A percentile compares a stretch with the other conserved stretches of the same genome.
Evolutionary conservation across 2,888 invertebrate species (phyloP).

Genomic region (Slavum lentiscoides): DNA sequence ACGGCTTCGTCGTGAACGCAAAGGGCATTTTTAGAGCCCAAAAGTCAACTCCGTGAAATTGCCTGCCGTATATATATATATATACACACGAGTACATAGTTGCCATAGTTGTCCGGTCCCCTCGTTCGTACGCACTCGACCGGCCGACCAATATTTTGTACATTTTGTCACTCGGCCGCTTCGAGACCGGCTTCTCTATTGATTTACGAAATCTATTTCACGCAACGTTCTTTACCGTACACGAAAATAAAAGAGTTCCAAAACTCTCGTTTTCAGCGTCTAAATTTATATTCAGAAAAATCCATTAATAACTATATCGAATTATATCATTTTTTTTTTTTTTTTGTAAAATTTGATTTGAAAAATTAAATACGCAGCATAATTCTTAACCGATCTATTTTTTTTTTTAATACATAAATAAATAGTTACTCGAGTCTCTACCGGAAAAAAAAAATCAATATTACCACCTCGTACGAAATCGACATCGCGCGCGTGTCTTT

Average conservation of each 20-base stretch:
- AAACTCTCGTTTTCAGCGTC: background rate
- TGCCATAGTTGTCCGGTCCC: background rate
- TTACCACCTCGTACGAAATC: too few species aligned
- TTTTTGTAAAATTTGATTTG: background rate
- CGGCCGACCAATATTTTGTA: slow-evolving; percentile 22
- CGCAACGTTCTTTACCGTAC: background rate
- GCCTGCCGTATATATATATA: background rate
- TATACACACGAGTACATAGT: too few species aligned
- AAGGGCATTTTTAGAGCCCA: slow-evolving; percentile 36
- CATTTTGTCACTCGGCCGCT: slow-evolving; percentile 38
- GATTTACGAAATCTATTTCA: slow-evolving; percentile 32
- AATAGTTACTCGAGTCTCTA: too few species aligned
- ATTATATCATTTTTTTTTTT: background rate
- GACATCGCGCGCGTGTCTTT: too few species aligned
- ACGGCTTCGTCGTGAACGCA: slow-evolving; percentile 18
- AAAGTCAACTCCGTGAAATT: slow-evolving; percentile 51
- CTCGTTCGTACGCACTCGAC: background rate
- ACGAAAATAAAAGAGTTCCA: background rate
- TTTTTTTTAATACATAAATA: too few species aligned
- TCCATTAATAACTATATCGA: background rate
- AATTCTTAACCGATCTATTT: too few species aligned
- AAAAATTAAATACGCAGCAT: background rate
- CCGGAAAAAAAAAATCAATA: too few species aligned
- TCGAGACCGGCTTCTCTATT: slow-evolving; percentile 1
- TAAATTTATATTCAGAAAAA: background rate